Evolutionary conservation across 1,140 invertebrate genomes (phyloP), one percentile per base, ranked within the genome.

Genomic region (Arion vulgaris): DNA sequence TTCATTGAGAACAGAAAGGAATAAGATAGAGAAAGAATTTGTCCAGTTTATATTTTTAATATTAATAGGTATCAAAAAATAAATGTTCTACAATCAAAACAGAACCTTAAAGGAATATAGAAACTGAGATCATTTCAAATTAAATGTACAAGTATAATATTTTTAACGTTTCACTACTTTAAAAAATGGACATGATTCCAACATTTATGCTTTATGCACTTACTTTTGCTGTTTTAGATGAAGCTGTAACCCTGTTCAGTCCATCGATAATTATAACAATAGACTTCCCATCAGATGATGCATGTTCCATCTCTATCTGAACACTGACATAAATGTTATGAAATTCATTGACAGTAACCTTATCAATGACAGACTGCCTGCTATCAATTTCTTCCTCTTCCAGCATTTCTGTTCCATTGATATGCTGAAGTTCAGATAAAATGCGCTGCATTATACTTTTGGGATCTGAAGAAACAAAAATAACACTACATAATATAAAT

Each of bases 241-340:
- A 49, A 45, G 80, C 81, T 19, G 72, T 74, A 5, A 86, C 71
- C 74, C 84, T 87, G 9, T 87, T 74, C 39, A 87, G 68, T 2
- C 86, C 85, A 80, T 88, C 87, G 80, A 88, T 84, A 28, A 88
- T 79, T 45, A 88, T 57, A 1, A 85, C 73, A 17, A 85, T 68
- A n/a, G 76, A 75, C 76, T 86, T 86, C 1, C 83, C 84, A 66
- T 62, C 15, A 49, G 26, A 73, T n/a, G 73, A 41, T 0, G 77
- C 19, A 38, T 79, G 73, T 73, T 82, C 73, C 34, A 85, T 78
- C 32, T 68, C 66, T 26, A 69, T 76, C 51, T 76, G 34, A 5
- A 87, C 38, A 41, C 82, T 79, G 45, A 81, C 73, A n/a, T 83
- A 79, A 41, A 79, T 36, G 28, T 81, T 73, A 38, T 76, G 57